Conservation (phyloP, 2,888 invertebrate species). For the Tryphoninae sp. region DNA sequence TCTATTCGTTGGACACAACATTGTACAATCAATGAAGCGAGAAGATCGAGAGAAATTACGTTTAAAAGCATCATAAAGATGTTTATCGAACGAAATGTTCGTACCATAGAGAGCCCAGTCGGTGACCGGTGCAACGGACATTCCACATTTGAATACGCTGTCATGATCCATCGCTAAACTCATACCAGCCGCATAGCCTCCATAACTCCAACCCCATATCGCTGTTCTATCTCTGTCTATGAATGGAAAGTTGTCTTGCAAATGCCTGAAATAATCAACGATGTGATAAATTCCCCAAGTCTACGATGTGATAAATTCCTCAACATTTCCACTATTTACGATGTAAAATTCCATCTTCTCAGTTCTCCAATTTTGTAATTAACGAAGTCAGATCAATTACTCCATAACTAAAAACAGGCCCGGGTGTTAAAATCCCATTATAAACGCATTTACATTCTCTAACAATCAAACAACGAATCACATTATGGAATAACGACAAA, state of each 20-base stretch:
- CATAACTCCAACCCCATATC: conserved; percentile 99
- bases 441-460: too few species aligned
- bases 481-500: too few species aligned
- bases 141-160: conserved; percentile 94
- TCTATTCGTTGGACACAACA: conserved; percentile 83
- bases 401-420: too few species aligned
- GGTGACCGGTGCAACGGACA: conserved; percentile 97
- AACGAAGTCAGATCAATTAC: too few species aligned
- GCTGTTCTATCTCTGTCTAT: conserved; percentile 92
- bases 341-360: background rate
- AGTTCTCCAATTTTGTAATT: too few species aligned
- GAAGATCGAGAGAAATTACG: background rate
- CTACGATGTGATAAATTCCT: background rate
- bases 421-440: too few species aligned
- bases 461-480: too few species aligned
- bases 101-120: conserved; percentile 98
- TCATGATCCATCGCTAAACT: conserved; percentile 90
- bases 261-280: conserved; percentile 82
- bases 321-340: background rate
- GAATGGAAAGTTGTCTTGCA: conserved; percentile 86
- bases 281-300: too few species aligned
- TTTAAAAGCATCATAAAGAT: background rate
- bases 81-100: background rate
- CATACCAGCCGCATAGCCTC: conserved; percentile 96
- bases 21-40: conserved; percentile 68